A percentile compares a stretch with the other conserved stretches of the same genome.
phyloP scores from a whole-genome alignment of 2,888 invertebrate genomes.

The Liodrosophila aerea region DNA sequence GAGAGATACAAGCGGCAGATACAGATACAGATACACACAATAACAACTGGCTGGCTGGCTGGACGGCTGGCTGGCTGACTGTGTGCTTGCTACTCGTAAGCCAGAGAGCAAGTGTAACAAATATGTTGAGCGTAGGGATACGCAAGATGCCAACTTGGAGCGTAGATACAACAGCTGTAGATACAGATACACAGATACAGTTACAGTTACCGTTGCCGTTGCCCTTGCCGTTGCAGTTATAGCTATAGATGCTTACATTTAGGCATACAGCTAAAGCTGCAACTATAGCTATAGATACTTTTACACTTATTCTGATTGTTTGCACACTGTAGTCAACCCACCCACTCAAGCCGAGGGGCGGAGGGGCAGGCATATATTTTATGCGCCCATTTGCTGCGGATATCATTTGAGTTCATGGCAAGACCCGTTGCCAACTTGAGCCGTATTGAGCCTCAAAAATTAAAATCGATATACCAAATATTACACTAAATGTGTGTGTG shows the following conservation, averaged over 20 bases:
- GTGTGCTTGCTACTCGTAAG: too few species aligned
- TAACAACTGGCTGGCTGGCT: conserved; percentile 7
- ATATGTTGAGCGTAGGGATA: conserved; percentile 51
- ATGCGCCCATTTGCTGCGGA: conserved; percentile 41
- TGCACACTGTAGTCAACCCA: conserved; percentile 20
- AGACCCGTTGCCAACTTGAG: conserved; percentile 37
- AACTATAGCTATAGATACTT: conserved; percentile 13
- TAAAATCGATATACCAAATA: conserved; percentile 52
- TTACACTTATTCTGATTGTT: conserved; percentile 71
- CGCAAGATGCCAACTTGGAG: conserved; percentile 15
- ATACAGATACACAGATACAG: conserved; percentile 10
- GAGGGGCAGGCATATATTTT: conserved; percentile 6
- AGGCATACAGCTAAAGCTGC: neutral
- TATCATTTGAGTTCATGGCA: conserved; percentile 10
- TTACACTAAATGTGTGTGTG: conserved; percentile 35
- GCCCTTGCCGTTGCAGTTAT: too few species aligned
- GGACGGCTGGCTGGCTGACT: too few species aligned
- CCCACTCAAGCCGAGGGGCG: neutral
- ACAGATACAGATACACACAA: conserved; percentile 16
- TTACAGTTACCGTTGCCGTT: neutral
- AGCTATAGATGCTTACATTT: conserved; percentile 4
- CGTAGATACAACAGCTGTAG: conserved; percentile 19
- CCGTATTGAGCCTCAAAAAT: conserved; percentile 30
- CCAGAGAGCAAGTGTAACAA: conserved; percentile 62
- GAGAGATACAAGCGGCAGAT: conserved; percentile 57